These are phyloP conservation scores for Lagria hirta DNA, from an alignment of 2,888 invertebrate species.

Conservation along the genomic window DNA sequence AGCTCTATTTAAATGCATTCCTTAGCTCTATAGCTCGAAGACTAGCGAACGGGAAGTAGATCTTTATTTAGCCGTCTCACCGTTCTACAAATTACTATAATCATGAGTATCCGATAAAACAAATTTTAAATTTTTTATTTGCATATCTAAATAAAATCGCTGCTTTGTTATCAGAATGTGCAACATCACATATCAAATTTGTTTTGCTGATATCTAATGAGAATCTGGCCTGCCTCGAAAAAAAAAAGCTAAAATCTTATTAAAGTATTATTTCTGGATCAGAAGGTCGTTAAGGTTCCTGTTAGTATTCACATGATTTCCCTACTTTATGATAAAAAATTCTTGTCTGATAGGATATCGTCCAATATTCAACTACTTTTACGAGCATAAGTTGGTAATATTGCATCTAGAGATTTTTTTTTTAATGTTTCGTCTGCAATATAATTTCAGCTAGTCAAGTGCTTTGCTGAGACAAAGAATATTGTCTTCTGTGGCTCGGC, in stretches of 20 bases:
- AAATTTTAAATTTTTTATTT: constrained; percentile 18
- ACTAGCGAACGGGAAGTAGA: constrained; percentile 33
- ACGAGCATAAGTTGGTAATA: constrained; percentile 39
- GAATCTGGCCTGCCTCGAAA: constrained; percentile 30
- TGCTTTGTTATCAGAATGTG: constrained; percentile 12
- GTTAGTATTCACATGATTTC: constrained; percentile 35
- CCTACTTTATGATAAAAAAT: constrained; percentile 31
- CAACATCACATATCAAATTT: constrained; percentile 39
- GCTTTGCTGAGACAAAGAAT: constrained; percentile 34
- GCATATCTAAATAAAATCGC: constrained; percentile 26
- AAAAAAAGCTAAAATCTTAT: constrained; percentile 29
- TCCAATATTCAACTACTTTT: constrained; percentile 33
- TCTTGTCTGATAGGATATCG: constrained; percentile 24
- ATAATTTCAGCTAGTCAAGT: constrained; percentile 34
- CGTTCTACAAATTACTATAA: constrained; percentile 30
- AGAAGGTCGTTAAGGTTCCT: constrained; percentile 32
- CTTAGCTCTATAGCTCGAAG: constrained; percentile 42
- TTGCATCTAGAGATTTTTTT: constrained; percentile 32
- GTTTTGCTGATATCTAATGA: constrained; percentile 30
- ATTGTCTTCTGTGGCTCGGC: constrained; percentile 37
- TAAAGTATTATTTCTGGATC: constrained; percentile 39
- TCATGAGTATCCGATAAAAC: constrained; percentile 14
- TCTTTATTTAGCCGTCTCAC: constrained; percentile 28
- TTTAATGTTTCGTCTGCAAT: constrained; percentile 34
- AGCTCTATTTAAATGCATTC: constrained; percentile 51